Conservation (phyloP, 2,797 vertebrate genomes). For the Sphaeramia orbicularis region DNA sequence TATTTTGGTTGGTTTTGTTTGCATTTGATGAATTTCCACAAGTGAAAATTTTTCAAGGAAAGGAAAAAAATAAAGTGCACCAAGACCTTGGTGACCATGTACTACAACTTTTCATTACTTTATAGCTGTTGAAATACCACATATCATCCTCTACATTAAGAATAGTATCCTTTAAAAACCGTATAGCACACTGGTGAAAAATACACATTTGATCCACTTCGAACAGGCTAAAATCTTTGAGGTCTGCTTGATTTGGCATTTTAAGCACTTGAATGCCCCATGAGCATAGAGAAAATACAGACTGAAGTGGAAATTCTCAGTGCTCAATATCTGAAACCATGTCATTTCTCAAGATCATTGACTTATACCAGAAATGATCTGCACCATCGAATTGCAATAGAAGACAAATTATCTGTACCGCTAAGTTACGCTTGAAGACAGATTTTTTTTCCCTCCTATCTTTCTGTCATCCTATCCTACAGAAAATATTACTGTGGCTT, state of each 20-base stretch:
- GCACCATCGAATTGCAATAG: slow-evolving; percentile 36
- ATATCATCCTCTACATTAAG: not conserved
- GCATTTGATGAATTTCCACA: slow-evolving; percentile 11
- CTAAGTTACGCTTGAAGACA: slow-evolving; percentile 31
- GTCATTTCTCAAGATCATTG: slow-evolving; percentile 50
- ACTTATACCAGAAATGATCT: slow-evolving; percentile 39
- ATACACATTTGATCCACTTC: slow-evolving; percentile 13
- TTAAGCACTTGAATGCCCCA: slow-evolving; percentile 19
- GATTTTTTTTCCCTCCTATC: not conserved
- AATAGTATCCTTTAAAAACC: slow-evolving; percentile 11
- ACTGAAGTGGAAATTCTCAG: slow-evolving; percentile 3
- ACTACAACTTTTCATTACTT: not conserved
- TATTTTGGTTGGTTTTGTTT: not conserved
- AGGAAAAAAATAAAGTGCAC: slow-evolving; percentile 9
- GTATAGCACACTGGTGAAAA: not conserved
- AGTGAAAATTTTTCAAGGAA: slow-evolving; percentile 22
- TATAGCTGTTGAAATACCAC: slow-evolving; percentile 11
- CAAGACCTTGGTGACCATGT: slow-evolving; percentile 15
- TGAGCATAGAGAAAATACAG: slow-evolving; percentile 20
- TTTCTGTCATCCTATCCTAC: slow-evolving; percentile 26
- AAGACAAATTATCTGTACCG: slow-evolving; percentile 48
- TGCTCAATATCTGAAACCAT: slow-evolving; percentile 41
- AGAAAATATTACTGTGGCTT: slow-evolving; percentile 52
- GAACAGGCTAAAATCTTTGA: slow-evolving; percentile 19
- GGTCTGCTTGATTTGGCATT: slow-evolving; percentile 21